Evolutionary conservation across 2,113 vertebrate species (phyloP), one percentile per base, ranked within the genome.

Genomic region (Vulpes vulpes): DNA sequence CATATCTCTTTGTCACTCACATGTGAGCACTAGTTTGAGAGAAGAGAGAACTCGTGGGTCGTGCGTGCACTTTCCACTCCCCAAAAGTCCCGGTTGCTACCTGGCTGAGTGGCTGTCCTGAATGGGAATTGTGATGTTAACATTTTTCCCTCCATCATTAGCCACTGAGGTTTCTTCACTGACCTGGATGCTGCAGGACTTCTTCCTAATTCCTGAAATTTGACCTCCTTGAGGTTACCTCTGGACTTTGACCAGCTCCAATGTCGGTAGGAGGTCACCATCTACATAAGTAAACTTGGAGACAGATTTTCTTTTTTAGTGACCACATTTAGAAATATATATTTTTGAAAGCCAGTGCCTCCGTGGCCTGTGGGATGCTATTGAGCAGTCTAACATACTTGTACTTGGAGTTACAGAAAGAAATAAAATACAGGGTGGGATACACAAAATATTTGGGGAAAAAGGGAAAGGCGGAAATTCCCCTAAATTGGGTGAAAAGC

Each of bases 231-330:
- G 1, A 27, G 57, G n/a, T 4, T 17, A 60, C 43, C 25, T 27
- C 4, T 3, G 25, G 14, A 5, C 43, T 49, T 0, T 3, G 5
- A 4, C 35, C 69, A 2, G 16, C 49, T 17, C 16, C 0, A 0
- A 4, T 0, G 0, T 76, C 59, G 0, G 10, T 2, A 3, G 8
- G 51, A 23, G 81, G 25, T 38, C 4, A 3, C 43, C 7, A 7
- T 43, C 7, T 43, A 43, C 4, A 20, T 16, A 7, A 35, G 62
- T 30, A 32, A 89, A 43, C 57, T 71, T 32, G 17, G 62, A 81
- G 43, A 4, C 10, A 43, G 55, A 64, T 16, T 60, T 51, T 17
- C 7, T 27, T 43, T 43, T 43, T 43, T 43, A 88, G 81, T 32
- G 65, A 73, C 9, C 12, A 43, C 30, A 64, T 38, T 38, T 82